A percentile compares a stretch with the other conserved stretches of the same genome.
phyloP scores from a whole-genome alignment of 1,140 invertebrate species.

The Drosophila funebris region DNA sequence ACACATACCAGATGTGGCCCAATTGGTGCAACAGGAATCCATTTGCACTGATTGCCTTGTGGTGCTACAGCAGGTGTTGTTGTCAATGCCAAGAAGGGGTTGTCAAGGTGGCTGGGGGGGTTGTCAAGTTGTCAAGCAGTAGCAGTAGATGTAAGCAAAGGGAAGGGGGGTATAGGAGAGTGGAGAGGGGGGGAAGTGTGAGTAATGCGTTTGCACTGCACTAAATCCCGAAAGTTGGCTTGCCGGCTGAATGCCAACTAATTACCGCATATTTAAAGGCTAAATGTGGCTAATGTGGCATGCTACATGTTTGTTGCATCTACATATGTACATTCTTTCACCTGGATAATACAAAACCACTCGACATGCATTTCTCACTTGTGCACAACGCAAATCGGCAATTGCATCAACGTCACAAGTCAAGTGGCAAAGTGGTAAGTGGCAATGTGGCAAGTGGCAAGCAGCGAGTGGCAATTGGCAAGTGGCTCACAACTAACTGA shows the following conservation, averaged over 20 bases:
- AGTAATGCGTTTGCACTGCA: conserved; percentile 1
- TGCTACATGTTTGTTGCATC: neutral
- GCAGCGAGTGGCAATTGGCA: conserved; percentile 16
- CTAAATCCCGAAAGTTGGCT: conserved; percentile 40
- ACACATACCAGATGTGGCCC: neutral
- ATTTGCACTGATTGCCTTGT: conserved; percentile 46
- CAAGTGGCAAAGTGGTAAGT: conserved; percentile 11
- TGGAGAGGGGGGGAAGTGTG: neutral
- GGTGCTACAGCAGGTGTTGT: neutral
- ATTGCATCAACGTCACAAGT: conserved; percentile 12
- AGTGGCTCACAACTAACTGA: conserved; percentile 58
- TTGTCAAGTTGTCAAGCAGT: too few species aligned
- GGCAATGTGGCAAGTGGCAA: conserved; percentile 13
- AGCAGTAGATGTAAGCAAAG: neutral
- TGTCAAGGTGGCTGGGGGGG: conserved; percentile 1
- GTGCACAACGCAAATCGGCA: neutral
- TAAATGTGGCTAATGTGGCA: neutral
- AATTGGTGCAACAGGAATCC: conserved; percentile 39
- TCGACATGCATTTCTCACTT: conserved; percentile 10
- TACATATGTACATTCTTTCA: conserved; percentile 26
- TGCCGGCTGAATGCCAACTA: conserved; percentile 52
- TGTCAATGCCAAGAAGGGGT: neutral
- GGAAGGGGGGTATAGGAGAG: neutral
- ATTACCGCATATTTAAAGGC: conserved; percentile 57
- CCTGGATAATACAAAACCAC: conserved; percentile 21